Evolutionary conservation across 2,113 vertebrate genomes (phyloP).

Genomic region (Bufo bufo): DNA sequence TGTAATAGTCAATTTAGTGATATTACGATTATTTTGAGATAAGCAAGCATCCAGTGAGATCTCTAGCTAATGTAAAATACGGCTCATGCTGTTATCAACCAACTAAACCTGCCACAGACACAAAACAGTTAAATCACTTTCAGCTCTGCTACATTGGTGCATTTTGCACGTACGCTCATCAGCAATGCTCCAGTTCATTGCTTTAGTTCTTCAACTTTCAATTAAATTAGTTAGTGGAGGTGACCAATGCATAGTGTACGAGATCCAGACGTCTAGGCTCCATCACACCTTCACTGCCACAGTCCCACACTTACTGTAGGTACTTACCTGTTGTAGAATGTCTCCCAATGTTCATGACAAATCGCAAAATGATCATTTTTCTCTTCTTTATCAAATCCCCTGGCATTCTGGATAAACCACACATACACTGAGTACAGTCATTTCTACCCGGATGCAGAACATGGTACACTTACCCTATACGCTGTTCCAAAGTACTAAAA

Average conservation of each 20-base stretch:
- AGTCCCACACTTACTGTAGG: background rate
- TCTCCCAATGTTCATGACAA: background rate
- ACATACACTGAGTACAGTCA: background rate
- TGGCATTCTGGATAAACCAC: background rate
- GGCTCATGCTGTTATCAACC: background rate
- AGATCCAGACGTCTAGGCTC: background rate
- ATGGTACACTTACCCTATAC: background rate
- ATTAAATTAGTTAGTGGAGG: background rate
- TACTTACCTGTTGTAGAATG: background rate
- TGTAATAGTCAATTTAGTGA: too few relatives aligned
- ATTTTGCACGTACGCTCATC: background rate
- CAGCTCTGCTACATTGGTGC: background rate
- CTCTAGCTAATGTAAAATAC: background rate
- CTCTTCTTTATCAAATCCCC: background rate
- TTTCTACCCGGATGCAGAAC: background rate
- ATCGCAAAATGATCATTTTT: background rate
- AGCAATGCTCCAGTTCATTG: too few relatives aligned
- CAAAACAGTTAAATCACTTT: background rate
- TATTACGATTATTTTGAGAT: too few relatives aligned
- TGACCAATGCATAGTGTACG: background rate
- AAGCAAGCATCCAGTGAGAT: too few relatives aligned
- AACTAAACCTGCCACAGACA: background rate
- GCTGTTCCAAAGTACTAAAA: conserved; percentile 12
- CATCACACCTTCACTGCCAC: background rate
- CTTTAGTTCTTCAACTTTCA: too few relatives aligned